These are phyloP conservation scores for Epinotia brunnichana DNA, from an alignment of 2,888 invertebrate species.

Conservation along the genomic window DNA sequence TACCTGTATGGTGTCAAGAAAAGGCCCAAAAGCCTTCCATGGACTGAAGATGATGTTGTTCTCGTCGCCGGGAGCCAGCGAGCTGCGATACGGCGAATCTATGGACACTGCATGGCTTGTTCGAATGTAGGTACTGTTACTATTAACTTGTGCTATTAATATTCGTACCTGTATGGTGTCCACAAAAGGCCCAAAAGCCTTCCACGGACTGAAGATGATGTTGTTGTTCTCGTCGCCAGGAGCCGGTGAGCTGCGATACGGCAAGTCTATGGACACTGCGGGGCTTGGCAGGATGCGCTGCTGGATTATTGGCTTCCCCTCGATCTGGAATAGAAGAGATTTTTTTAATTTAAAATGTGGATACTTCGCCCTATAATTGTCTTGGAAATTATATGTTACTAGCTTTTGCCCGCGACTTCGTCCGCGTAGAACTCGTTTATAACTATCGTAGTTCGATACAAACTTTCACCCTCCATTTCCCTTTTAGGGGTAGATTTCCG, in stretches of 20 bases:
- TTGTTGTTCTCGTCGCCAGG: constrained; percentile 76
- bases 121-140: constrained; percentile 71
- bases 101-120: constrained; percentile 77
- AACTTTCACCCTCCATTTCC: no score
- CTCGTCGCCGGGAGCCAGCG: constrained; percentile 67
- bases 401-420: no score
- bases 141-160: constrained; percentile 14
- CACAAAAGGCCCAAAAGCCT: constrained; percentile 78
- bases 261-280: constrained; percentile 72
- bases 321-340: constrained; percentile 62
- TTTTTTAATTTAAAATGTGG: not conserved
- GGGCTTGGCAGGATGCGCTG: constrained; percentile 78
- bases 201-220: constrained; percentile 81
- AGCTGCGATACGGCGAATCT: constrained; percentile 65
- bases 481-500: no score
- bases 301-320: constrained; percentile 79
- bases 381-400: no score
- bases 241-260: constrained; percentile 61
- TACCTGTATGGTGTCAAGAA: no score
- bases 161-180: constrained; percentile 73
- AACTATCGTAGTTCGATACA: no score
- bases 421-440: no score
- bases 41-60: constrained; percentile 49
- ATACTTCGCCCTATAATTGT: no score
- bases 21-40: no score